phyloP scores from a whole-genome alignment of 2,888 invertebrate species.

The Netelia virgata region DNA sequence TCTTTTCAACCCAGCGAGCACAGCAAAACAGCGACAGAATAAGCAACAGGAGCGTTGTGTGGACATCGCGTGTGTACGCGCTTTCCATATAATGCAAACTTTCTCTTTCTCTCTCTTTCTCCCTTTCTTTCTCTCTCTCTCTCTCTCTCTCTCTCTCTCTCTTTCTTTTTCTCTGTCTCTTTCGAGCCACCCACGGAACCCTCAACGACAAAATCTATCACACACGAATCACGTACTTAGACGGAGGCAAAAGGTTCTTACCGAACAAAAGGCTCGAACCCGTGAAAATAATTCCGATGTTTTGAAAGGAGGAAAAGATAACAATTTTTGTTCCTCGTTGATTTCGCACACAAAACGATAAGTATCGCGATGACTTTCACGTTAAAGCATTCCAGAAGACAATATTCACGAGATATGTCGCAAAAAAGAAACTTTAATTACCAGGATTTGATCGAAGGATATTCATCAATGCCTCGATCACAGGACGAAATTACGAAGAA shows the following conservation, averaged over 20 bases:
- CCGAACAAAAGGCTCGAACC: background rate
- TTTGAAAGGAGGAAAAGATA: background rate
- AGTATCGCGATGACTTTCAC: too few relatives aligned
- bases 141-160: conserved; percentile 37
- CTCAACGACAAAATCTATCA: conserved; percentile 9
- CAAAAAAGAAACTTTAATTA: too few relatives aligned
- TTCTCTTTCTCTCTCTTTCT: conserved; percentile 22
- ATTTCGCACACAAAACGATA: background rate
- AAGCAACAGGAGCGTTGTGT: conserved; percentile 42
- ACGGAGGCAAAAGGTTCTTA: conserved; percentile 17
- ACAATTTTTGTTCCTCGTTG: background rate
- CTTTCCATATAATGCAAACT: conserved; percentile 49
- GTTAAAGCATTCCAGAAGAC: too few relatives aligned
- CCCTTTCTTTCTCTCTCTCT: conserved; percentile 41
- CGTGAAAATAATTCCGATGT: conserved; percentile 12
- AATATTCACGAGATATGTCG: too few relatives aligned
- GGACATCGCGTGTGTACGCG: conserved; percentile 54
- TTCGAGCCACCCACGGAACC: conserved; percentile 50
- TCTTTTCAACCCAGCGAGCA: conserved; percentile 52
- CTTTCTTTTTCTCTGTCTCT: conserved; percentile 39
- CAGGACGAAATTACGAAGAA: too few relatives aligned
- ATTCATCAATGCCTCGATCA: too few relatives aligned
- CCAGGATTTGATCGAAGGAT: too few relatives aligned
- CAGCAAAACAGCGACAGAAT: conserved; percentile 35
- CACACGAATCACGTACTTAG: conserved; percentile 27